Base-by-base conservation (phyloP, 2,888 invertebrate genomes). In the Dynastes hyllus region DNA sequence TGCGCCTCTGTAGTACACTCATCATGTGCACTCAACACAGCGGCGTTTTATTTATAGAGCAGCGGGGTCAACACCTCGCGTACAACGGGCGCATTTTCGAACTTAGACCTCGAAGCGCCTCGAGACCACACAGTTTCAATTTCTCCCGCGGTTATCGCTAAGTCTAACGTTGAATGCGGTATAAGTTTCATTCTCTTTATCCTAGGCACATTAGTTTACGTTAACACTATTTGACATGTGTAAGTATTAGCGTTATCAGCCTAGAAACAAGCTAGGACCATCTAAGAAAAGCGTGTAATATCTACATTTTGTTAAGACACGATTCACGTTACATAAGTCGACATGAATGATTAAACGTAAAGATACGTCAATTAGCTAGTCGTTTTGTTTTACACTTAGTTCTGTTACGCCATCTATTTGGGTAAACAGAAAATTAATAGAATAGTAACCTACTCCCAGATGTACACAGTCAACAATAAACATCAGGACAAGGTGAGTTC, bases 31-130 rank as follows among this genome's bases (percentile, higher is more conserved):
- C 40, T 73, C 73, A 73, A 58, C 71, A 73, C 73, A 58, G 58
- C 58, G 73, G 73, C 58, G 58, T 73, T 58, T 73, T 73, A 73
- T 73, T 73, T 73, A 73, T 73, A 73, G 73, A 73, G 55, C 58
- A 58, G 32, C 58, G 73, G 73, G 73, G 73, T 73, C 73, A 73
- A 73, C 73, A 73, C 58, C 73, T 73, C 58, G 58, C 37, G 73
- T 73, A 73, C 73, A 73, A 73, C 58, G 73, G 58, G 73, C 73
- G 73, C 73, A 73, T 73, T 73, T 67, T 73, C 73, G 73, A 73
- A 73, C 73, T 73, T 73, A 73, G 73, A 73, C 73, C 73, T 58
- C 73, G 37, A 73, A 73, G 29, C 27, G 16, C 55, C 22, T 22
- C 58, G 16, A 40, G 73, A 73, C 73, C 73, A 73, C 73, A 73